A percentile compares a stretch with the other conserved stretches of the same genome.
Evolutionary conservation across 2,797 vertebrate genomes (phyloP).

Genomic region (Hyperoplus immaculatus): DNA sequence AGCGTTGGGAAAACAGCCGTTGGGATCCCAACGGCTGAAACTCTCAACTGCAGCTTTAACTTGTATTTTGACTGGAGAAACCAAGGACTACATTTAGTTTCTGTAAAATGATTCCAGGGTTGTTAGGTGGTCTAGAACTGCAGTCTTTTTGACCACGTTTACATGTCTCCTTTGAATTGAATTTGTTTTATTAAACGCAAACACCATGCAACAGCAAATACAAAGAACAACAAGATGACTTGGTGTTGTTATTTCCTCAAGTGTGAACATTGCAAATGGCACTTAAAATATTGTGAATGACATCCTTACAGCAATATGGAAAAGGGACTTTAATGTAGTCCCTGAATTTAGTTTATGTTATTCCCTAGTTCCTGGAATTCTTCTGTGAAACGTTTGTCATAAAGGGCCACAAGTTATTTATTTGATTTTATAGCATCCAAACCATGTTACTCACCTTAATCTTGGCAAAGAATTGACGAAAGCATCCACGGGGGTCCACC

Average conservation of each 20-base stretch:
- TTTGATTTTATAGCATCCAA: background rate
- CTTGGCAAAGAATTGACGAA: conserved; percentile 95
- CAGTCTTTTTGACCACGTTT: background rate
- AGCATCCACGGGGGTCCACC: conserved; percentile 94
- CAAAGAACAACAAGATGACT: background rate
- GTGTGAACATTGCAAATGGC: background rate
- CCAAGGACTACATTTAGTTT: background rate
- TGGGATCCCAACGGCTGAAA: too few species aligned
- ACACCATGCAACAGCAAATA: background rate
- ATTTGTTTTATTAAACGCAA: background rate
- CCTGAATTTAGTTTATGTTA: background rate
- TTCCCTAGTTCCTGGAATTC: background rate
- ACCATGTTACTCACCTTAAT: conserved; percentile 88
- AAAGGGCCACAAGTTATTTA: background rate
- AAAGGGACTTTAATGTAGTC: background rate
- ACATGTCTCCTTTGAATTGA: background rate
- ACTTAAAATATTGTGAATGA: background rate
- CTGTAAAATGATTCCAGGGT: background rate
- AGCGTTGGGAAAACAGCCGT: too few species aligned
- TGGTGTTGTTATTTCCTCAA: background rate
- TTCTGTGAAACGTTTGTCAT: background rate
- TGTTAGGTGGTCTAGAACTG: background rate
- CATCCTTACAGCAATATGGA: background rate
- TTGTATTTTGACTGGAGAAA: background rate
- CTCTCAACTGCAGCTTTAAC: background rate